Conservation (phyloP, 2,113 vertebrate genomes). For the Lagopus muta region DNA sequence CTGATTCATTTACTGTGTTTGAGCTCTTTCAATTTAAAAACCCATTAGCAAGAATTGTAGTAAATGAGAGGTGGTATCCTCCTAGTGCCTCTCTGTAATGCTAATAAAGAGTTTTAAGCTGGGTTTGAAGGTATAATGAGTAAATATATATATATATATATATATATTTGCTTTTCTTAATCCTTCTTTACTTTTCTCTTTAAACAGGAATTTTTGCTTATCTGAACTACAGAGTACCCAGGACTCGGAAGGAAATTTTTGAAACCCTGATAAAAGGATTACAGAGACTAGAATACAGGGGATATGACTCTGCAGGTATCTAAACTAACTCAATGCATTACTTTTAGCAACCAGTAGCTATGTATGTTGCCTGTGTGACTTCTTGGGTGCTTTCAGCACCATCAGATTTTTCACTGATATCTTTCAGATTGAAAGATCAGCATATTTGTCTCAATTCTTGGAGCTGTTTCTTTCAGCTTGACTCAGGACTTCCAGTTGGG, state of each 20-base stretch:
- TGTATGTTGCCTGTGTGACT: background rate
- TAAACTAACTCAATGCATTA: background rate
- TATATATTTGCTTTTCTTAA: background rate
- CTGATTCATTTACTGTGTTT: background rate
- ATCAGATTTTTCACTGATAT: background rate
- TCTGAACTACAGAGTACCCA: constrained; percentile 94
- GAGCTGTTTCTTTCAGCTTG: background rate
- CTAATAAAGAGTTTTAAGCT: background rate
- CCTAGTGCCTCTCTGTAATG: background rate
- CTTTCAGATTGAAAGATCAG: background rate
- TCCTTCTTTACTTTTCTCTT: background rate
- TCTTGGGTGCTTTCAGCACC: background rate
- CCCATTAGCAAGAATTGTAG: background rate
- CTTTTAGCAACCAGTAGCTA: background rate
- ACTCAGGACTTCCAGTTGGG: background rate
- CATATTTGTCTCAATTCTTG: background rate
- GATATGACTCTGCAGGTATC: constrained; percentile 97
- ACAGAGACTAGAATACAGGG: constrained; percentile 96
- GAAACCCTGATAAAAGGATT: constrained; percentile 93
- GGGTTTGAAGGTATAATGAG: background rate
- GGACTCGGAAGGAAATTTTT: constrained; percentile 93
- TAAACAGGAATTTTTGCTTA: constrained; percentile 95
- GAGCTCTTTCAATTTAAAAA: background rate
- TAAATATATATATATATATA: no score
- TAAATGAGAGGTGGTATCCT: background rate